Evolutionary conservation across 2,113 vertebrate genomes (phyloP).

Genomic region (Paratilapia polleni): DNA sequence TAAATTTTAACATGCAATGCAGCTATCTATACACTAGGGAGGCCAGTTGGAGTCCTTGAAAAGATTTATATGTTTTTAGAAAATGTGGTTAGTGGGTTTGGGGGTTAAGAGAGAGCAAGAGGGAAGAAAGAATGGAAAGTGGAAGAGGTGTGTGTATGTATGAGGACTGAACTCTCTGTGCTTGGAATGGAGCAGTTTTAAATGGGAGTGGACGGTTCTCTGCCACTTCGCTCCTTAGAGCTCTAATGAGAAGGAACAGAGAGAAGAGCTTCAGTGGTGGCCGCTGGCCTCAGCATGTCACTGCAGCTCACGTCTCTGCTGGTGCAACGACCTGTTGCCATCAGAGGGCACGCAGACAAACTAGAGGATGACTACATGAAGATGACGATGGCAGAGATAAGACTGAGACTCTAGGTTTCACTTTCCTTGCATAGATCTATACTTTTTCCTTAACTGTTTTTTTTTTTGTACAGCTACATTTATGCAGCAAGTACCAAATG

Average conservation of each 20-base stretch:
- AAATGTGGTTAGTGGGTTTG: background rate
- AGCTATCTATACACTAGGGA: background rate
- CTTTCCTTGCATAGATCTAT: background rate
- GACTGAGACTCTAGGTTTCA: background rate
- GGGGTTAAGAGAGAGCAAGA: background rate
- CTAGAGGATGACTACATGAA: background rate
- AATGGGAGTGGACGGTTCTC: conserved; percentile 41
- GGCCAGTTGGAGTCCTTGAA: background rate
- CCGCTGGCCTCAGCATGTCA: conserved; percentile 56
- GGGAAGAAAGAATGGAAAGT: background rate
- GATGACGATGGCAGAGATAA: background rate
- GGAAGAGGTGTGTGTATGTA: background rate
- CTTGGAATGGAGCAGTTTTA: background rate
- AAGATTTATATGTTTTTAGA: conserved; percentile 27
- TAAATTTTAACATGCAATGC: conserved; percentile 16
- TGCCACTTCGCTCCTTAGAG: conserved; percentile 39
- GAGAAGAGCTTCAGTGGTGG: conserved; percentile 43
- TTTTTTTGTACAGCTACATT: conserved; percentile 30
- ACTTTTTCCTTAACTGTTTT: background rate
- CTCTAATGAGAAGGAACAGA: conserved; percentile 65
- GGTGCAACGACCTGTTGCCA: conserved; percentile 59
- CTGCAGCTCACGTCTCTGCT: conserved; percentile 51
- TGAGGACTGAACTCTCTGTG: background rate
- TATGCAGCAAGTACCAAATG: conserved; percentile 20
- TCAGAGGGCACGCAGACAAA: conserved; percentile 37